Evolutionary conservation across 2,113 vertebrate genomes (phyloP).

Genomic region (Hyaena hyaena): DNA sequence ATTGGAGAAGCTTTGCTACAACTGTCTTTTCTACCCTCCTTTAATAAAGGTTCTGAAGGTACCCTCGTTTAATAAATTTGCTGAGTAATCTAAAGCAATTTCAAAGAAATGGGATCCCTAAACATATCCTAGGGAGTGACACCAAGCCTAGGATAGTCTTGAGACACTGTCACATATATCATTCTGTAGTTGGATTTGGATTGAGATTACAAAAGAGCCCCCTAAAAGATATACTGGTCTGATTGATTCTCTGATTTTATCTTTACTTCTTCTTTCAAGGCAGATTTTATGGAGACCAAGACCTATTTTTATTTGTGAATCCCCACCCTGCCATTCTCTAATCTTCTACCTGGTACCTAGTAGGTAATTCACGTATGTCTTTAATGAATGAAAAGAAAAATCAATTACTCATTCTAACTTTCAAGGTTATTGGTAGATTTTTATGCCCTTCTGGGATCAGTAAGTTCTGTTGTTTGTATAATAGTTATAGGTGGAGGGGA

Average conservation of each 20-base stretch:
- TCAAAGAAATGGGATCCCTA: background rate
- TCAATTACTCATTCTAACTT: background rate
- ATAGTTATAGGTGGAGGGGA: background rate
- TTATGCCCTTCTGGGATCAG: background rate
- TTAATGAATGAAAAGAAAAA: background rate
- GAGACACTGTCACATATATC: background rate
- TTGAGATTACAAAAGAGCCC: background rate
- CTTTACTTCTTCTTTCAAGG: background rate
- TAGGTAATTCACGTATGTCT: background rate
- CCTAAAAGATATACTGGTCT: background rate
- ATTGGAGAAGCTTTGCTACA: background rate
- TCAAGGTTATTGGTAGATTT: background rate
- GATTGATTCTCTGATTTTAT: background rate
- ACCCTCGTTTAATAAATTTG: background rate
- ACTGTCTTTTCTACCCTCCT: background rate
- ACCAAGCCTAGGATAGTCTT: background rate
- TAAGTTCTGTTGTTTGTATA: background rate
- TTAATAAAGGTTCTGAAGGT: background rate
- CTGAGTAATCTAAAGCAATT: background rate
- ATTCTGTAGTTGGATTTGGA: background rate
- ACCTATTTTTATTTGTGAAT: background rate
- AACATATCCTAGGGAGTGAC: background rate
- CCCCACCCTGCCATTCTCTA: background rate
- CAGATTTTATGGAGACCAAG: background rate
- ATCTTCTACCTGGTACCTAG: background rate